These are phyloP conservation scores for Sebastes nivosus DNA, from an alignment of 2,797 vertebrate species.

Conservation along the genomic window DNA sequence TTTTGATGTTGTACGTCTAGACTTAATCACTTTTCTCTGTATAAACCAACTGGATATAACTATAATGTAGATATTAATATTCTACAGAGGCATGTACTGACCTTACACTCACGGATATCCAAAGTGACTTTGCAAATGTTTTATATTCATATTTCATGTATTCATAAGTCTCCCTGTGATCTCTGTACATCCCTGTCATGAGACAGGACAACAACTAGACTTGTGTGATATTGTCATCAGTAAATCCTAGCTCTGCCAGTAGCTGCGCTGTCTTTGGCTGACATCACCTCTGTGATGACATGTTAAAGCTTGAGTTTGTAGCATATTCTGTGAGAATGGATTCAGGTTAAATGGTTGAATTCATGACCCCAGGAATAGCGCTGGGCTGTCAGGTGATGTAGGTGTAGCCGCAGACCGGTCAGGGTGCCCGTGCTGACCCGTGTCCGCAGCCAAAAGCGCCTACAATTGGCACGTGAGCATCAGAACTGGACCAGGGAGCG, in stretches of 20 bases:
- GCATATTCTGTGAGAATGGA: background rate
- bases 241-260: background rate
- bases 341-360: background rate
- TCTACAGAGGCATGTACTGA: background rate
- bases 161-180: background rate
- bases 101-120: background rate
- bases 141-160: too few species aligned
- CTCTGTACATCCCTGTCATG: background rate
- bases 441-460: too few species aligned
- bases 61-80: background rate
- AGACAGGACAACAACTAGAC: background rate
- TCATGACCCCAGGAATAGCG: background rate
- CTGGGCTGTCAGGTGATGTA: background rate
- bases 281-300: background rate
- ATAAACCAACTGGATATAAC: background rate
- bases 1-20: constrained; percentile 21
- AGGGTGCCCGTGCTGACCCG: too few species aligned
- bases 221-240: background rate
- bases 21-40: background rate
- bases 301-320: background rate
- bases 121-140: background rate
- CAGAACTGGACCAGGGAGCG: too few species aligned
- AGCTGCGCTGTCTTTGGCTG: background rate
- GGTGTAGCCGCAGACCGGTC: background rate
- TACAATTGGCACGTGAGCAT: too few species aligned